These are phyloP conservation scores for Vombatus ursinus DNA, from an alignment of 2,113 vertebrate species.

Conservation along the genomic window DNA sequence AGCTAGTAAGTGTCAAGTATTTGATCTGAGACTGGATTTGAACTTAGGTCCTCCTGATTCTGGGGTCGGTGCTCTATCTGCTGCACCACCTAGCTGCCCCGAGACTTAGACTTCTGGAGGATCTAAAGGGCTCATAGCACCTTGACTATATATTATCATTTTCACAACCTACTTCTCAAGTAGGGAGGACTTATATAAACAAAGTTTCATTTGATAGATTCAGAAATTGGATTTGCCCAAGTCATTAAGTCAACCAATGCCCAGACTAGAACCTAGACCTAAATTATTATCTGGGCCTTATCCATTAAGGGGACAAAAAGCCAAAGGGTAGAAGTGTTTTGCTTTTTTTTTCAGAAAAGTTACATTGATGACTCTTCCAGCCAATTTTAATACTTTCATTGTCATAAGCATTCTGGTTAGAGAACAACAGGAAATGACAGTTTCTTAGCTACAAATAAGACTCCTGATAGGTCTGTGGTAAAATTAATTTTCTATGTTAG, in stretches of 20 bases:
- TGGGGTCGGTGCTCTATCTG: too few species aligned
- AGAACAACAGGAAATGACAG: not conserved
- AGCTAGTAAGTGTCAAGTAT: too few species aligned
- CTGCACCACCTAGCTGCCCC: too few species aligned
- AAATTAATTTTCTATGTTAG: not conserved
- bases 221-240: slow-evolving; percentile 4
- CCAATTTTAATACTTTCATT: slow-evolving; percentile 10
- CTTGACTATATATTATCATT: not conserved
- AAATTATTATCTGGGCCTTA: not conserved
- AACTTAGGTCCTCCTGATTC: too few species aligned
- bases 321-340: slow-evolving; percentile 31
- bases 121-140: not conserved
- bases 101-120: not conserved
- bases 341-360: slow-evolving; percentile 18
- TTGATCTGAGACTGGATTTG: too few species aligned
- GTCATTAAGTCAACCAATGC: not conserved
- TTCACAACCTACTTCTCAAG: not conserved
- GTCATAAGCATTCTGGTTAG: not conserved
- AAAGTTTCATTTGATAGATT: slow-evolving; percentile 19
- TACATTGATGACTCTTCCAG: not conserved
- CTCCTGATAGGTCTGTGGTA: not conserved
- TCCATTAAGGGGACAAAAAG: slow-evolving; percentile 5
- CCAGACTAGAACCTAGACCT: not conserved
- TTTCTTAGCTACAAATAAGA: not conserved
- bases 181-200: not conserved